Evolutionary conservation across 2,113 vertebrate species (phyloP).

Genomic region (Apteryx owenii): DNA sequence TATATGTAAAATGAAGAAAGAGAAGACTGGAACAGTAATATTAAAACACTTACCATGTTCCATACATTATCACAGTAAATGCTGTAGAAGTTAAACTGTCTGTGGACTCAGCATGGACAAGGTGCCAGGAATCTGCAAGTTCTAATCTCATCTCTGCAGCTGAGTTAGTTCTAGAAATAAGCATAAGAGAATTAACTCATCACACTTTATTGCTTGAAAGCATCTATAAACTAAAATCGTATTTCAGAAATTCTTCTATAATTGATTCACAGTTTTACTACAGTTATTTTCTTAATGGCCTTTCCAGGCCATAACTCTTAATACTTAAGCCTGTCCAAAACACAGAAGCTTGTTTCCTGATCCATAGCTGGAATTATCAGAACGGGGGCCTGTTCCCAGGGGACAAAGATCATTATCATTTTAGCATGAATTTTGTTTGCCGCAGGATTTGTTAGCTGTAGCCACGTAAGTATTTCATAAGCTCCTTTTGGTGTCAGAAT

Average conservation of each 20-base stretch:
- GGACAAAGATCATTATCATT: background rate
- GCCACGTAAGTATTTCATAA: background rate
- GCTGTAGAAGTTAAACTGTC: conserved; percentile 2
- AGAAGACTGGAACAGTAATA: conserved; percentile 2
- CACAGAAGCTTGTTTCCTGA: conserved; percentile 8
- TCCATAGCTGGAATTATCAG: background rate
- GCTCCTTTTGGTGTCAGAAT: conserved; percentile 24
- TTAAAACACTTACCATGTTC: background rate
- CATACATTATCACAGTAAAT: background rate
- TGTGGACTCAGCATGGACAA: background rate
- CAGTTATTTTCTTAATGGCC: conserved; percentile 63
- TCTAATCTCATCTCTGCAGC: conserved; percentile 62
- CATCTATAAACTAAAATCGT: conserved; percentile 68
- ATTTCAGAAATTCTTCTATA: conserved; percentile 62
- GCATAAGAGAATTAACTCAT: conserved; percentile 72
- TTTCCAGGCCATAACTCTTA: conserved; percentile 51
- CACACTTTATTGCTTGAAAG: conserved; percentile 73
- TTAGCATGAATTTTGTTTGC: background rate
- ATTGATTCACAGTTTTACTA: conserved; percentile 60
- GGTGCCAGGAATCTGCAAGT: conserved; percentile 49
- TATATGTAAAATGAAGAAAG: background rate
- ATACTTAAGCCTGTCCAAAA: conserved; percentile 24
- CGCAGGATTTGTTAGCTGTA: background rate
- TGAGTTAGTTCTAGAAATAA: conserved; percentile 67
- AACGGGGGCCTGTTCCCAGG: background rate